Percentiles rank a stretch among this genome's conserved stretches.
These are phyloP conservation scores for Pipra filicauda DNA, from an alignment of 2,113 vertebrate species.

Conservation along the genomic window DNA sequence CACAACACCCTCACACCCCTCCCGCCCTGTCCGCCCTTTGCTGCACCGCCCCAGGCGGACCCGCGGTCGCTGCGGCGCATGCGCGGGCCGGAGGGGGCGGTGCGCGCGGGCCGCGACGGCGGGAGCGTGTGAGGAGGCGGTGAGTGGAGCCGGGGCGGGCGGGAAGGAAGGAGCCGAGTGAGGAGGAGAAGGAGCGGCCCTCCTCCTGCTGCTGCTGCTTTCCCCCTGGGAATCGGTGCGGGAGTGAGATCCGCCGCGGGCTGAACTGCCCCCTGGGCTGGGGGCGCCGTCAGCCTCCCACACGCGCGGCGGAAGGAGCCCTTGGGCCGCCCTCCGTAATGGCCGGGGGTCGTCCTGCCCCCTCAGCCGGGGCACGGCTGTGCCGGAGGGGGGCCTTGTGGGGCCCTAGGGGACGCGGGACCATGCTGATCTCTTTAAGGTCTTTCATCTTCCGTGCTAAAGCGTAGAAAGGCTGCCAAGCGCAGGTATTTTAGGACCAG, in stretches of 20 bases:
- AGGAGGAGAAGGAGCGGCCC: accelerated
- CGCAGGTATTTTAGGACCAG: not conserved
- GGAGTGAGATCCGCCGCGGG: not conserved
- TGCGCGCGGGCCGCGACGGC: not conserved
- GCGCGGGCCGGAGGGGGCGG: not conserved
- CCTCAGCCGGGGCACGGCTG: accelerated
- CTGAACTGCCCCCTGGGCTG: not conserved
- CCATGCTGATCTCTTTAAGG: accelerated
- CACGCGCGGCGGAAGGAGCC: not conserved
- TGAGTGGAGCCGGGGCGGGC: not conserved
- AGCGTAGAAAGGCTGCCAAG: not conserved
- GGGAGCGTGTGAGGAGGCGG: not conserved
- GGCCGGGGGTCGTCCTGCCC: not conserved
- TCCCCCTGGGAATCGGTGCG: accelerated
- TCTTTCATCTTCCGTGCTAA: accelerated
- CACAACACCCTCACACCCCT: not conserved
- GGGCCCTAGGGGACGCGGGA: not conserved
- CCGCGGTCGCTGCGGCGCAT: not conserved
- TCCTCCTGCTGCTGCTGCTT: not conserved
- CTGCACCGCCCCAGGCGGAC: not conserved
- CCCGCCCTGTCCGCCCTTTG: too few species aligned
- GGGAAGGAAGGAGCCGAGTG: accelerated
- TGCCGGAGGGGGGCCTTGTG: not conserved
- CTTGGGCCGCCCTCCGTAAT: not conserved
- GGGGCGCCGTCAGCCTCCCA: not conserved